phyloP scores from a whole-genome alignment of 2,797 vertebrate species.

The Centroberyx gerrardi region DNA sequence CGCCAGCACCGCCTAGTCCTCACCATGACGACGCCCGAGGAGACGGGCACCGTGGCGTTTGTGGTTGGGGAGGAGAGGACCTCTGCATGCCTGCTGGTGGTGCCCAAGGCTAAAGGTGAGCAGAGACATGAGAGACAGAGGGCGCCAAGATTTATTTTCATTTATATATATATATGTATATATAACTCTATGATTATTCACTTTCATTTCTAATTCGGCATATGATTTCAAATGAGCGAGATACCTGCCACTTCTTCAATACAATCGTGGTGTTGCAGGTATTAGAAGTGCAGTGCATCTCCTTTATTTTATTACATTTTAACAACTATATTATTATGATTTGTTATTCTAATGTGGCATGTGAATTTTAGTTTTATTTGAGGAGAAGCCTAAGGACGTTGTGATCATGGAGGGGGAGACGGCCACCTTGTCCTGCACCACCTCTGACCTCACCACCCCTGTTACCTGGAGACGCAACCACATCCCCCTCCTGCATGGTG shows the following conservation, averaged over 20 bases:
- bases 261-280: neutral
- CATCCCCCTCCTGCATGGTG: conserved; percentile 70
- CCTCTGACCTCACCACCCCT: conserved; percentile 72
- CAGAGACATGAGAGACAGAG: neutral
- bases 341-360: neutral
- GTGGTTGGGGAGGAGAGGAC: conserved; percentile 85
- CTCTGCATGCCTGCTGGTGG: conserved; percentile 84
- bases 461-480: conserved; percentile 83
- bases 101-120: conserved; percentile 85
- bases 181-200: too few relatives aligned
- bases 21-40: conserved; percentile 82
- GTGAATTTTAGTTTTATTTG: conserved; percentile 79
- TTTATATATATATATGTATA: too few relatives aligned
- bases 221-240: neutral
- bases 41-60: conserved; percentile 89
- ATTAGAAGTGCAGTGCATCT: neutral
- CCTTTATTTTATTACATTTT: neutral
- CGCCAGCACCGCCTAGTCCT: conserved; percentile 86
- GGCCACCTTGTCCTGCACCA: conserved; percentile 80
- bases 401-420: conserved; percentile 79
- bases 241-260: neutral
- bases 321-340: neutral
- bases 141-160: neutral
- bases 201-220: neutral
- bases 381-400: conserved; percentile 78